Percentiles rank a stretch among this genome's conserved stretches.
Conservation (phyloP, 1,140 invertebrate species). For the Parasteatoda tepidariorum region DNA sequence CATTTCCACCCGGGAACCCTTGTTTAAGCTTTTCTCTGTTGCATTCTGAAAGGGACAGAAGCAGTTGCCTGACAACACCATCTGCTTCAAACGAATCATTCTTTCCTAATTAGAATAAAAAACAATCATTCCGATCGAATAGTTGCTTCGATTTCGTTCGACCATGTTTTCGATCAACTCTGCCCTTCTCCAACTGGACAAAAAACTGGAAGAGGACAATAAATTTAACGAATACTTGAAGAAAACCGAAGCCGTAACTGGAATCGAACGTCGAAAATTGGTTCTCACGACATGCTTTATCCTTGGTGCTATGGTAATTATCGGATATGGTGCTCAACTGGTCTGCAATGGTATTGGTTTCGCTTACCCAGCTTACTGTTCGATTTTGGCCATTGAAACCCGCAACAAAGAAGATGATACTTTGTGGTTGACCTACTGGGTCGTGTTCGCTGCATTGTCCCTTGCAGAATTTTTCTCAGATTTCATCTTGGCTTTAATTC, state of each 20-base stretch:
- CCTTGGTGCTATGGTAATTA: conserved; percentile 76
- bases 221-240: conserved; percentile 81
- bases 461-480: conserved; percentile 84
- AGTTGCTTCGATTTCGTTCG: no score
- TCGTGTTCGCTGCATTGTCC: conserved; percentile 88
- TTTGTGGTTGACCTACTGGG: conserved; percentile 99
- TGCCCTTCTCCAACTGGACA: conserved; percentile 72
- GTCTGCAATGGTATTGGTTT: conserved; percentile 97
- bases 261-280: conserved; percentile 84
- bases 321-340: conserved; percentile 95
- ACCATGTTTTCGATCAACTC: conserved; percentile 48
- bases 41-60: background rate
- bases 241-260: conserved; percentile 81
- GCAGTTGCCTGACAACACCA: background rate
- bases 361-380: conserved; percentile 96
- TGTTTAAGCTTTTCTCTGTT: background rate
- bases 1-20: conserved; percentile 1
- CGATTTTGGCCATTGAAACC: conserved; percentile 82
- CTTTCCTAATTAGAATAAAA: background rate
- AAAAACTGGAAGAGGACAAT: conserved; percentile 79
- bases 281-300: conserved; percentile 77
- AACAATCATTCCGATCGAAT: background rate
- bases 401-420: conserved; percentile 87
- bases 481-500: conserved; percentile 86
- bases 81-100: background rate